phyloP scores from a whole-genome alignment of 2,113 vertebrate species.

The Pachypanchax playfairii region DNA sequence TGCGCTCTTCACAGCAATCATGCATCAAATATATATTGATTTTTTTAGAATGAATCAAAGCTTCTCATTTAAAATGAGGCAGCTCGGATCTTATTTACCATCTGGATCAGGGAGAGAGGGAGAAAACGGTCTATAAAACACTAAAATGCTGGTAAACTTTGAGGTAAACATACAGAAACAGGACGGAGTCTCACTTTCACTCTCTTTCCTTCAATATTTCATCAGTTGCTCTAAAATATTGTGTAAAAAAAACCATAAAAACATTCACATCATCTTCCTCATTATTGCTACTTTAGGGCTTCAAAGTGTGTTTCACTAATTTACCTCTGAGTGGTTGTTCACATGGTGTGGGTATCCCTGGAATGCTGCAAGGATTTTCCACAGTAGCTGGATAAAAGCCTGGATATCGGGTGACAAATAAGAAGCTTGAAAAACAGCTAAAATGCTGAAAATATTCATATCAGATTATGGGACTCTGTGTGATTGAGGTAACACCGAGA shows the following conservation, averaged over 20 bases:
- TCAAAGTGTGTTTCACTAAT: constrained; percentile 37
- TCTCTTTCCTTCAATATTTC: not conserved
- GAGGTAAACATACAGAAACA: not conserved
- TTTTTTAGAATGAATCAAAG: too few species aligned
- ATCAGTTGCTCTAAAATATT: not conserved
- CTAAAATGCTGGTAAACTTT: not conserved
- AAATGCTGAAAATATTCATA: constrained; percentile 3
- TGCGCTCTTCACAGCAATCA: constrained; percentile 29
- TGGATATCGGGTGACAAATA: constrained; percentile 38
- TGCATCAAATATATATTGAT: too few species aligned
- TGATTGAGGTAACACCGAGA: constrained; percentile 7
- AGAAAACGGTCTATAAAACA: not conserved
- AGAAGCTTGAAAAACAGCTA: constrained; percentile 11
- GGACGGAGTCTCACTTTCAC: not conserved
- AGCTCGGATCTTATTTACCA: not conserved
- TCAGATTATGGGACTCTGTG: not conserved
- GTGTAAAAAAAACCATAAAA: not conserved
- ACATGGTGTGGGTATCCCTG: constrained; percentile 67
- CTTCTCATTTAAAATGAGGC: not conserved
- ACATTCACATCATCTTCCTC: not conserved
- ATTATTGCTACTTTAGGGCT: not conserved
- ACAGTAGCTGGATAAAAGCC: constrained; percentile 33
- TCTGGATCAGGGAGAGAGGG: not conserved
- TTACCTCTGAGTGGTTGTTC: constrained; percentile 46
- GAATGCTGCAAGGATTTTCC: constrained; percentile 67